Base-by-base conservation (phyloP, 2,888 invertebrate species). In the Cheiracanthium punctorium region DNA sequence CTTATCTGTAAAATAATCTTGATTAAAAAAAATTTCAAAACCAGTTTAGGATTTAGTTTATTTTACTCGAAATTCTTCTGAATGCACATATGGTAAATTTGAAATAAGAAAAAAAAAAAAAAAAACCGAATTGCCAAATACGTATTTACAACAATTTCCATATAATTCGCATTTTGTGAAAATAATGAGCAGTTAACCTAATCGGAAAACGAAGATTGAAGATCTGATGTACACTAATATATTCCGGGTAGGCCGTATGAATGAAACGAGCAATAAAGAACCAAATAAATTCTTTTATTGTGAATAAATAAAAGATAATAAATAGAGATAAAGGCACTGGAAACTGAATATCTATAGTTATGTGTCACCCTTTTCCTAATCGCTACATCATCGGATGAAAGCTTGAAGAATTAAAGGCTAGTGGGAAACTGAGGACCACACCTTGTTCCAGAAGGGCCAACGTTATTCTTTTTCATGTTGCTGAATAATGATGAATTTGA, bases 361-460 rank as follows among this genome's bases (percentile, higher is more conserved):
- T n/a, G 37, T 52, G 58, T 74, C 74, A 33, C 64, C 74, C 28
- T 33, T 52, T 52, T 10, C 20, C 64, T 74, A 74, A 74, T 74
- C 74, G 74, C 74, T 65, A 64, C 37, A 74, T 74, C 74, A 74
- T 28, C 32, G 17, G 58, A 28, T 74, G 58, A 32, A 67, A 64
- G 64, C 28, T 64, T 67, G 67, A 67, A 67, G 67, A 8, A 64
- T 64, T 7, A 52, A 10, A 73, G 58, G 58, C 73, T 32, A 12
- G 20, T 58, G 20, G 28, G 17, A 37, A 64, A 74, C 24, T 10
- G 17, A 10, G 17, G 7, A 64, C 73, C 73, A 73, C 74, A 58
- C 74, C 74, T 74, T 64, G 37, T 37, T 74, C 37, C 24, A 17
- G 14, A n/a, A 67, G 14, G 32, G 67, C 67, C 67, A 30, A 7